phyloP scores from a whole-genome alignment of 2,797 vertebrate genomes.

The Bradypodion ventrale region DNA sequence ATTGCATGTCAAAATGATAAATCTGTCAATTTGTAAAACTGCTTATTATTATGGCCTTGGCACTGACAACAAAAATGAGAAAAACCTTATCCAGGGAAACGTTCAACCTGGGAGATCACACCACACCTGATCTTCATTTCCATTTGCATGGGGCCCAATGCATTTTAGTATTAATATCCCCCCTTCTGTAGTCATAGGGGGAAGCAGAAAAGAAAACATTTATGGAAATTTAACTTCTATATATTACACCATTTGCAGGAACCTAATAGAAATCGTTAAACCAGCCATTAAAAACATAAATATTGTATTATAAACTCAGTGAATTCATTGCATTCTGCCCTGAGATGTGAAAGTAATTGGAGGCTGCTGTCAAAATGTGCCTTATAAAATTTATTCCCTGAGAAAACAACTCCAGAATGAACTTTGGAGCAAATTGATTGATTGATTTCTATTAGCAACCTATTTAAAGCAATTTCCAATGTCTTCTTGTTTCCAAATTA shows the following conservation, averaged over 20 bases:
- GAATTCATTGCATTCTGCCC: background rate
- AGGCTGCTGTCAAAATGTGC: slow-evolving; percentile 4
- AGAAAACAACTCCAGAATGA: slow-evolving; percentile 13
- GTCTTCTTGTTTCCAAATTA: background rate
- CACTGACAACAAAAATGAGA: slow-evolving; percentile 58
- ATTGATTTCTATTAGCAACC: background rate
- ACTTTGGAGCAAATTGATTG: background rate
- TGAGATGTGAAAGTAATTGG: background rate
- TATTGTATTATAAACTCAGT: background rate
- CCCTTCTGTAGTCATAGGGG: slow-evolving; percentile 9
- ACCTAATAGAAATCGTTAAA: slow-evolving; percentile 2
- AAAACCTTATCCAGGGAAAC: slow-evolving; percentile 43
- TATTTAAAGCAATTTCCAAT: background rate
- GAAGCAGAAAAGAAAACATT: slow-evolving; percentile 16
- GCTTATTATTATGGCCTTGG: slow-evolving; percentile 62
- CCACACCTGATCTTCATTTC: slow-evolving; percentile 51
- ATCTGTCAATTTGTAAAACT: slow-evolving; percentile 71
- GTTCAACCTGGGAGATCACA: slow-evolving; percentile 27
- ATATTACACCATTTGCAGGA: slow-evolving; percentile 8
- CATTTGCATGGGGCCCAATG: slow-evolving; percentile 34
- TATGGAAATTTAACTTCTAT: background rate
- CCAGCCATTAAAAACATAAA: slow-evolving; percentile 12
- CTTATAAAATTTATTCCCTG: background rate
- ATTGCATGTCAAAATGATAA: slow-evolving; percentile 75
- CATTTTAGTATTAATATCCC: slow-evolving; percentile 24